Evolutionary conservation across 2,888 invertebrate species (phyloP), one percentile per base, ranked within the genome.

Genomic region (Oxytorus armatus): DNA sequence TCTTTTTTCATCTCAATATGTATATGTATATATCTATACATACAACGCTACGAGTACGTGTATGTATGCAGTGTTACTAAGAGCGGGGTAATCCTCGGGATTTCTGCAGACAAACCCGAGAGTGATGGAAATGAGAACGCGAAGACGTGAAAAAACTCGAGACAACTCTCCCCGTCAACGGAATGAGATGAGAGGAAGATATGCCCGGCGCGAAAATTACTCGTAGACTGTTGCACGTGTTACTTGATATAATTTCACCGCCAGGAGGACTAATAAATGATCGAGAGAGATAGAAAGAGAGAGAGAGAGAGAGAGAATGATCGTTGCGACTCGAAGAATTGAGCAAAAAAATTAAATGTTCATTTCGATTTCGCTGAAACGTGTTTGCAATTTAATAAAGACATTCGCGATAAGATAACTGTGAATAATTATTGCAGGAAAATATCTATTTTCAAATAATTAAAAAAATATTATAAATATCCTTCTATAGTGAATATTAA

Each of bases 81-180:
- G n/a, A n/a, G 4, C 5, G 18, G 36, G 59, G 39, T 47, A 36
- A 70, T 59, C 49, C 70, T 70, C 42, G 59, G 47, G 42, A 70
- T 70, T 49, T 70, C 23, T 23, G 61, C 49, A 29, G 33, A 47
- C 39, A 39, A 18, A 25, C 23, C 14, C 5, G 29, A 69, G 68
- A 76, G 11, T 44, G 51, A 53, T 57, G 75, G 68, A 69, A 69
- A 79, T 79, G 61, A 79, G 79, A 70, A 69, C 79, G 57, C 75
- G 79, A 79, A 51, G 63, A 69, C 14, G 33, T 21, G 16, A 10
- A 18, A 29, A 59, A 16, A 68, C 47, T 47, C 47, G 61, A 49
- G 65, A 66, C n/a, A 65, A 39, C 59, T 47, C 36, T 55, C 25
- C 65, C 21, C 69, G 42, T 55, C 57, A 36, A 5, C 23, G 55